phyloP scores from a whole-genome alignment of 2,113 vertebrate species.

The Symphodus melops region DNA sequence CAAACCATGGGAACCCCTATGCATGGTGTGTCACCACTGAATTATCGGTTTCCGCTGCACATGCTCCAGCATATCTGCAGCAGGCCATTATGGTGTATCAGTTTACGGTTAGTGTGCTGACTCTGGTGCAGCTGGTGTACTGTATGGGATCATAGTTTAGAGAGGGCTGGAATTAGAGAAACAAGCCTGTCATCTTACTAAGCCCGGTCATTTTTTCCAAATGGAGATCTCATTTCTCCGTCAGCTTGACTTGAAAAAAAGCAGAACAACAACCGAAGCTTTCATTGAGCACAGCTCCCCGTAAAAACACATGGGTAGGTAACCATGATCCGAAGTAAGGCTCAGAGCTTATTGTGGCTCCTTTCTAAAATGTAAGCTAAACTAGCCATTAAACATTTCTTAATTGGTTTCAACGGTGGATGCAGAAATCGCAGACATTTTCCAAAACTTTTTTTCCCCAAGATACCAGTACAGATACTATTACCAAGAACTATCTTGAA shows the following conservation, averaged over 20 bases:
- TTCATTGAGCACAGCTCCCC: constrained; percentile 8
- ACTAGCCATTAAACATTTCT: background rate
- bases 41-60: constrained; percentile 79
- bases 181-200: constrained; percentile 64
- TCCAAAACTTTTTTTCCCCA: background rate
- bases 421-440: background rate
- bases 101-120: constrained; percentile 74
- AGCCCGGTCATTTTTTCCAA: constrained; percentile 59
- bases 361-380: background rate
- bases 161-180: constrained; percentile 70
- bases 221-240: constrained; percentile 47
- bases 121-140: constrained; percentile 70
- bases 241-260: constrained; percentile 34
- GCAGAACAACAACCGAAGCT: constrained; percentile 9
- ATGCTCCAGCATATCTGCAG: constrained; percentile 76
- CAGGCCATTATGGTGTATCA: constrained; percentile 76
- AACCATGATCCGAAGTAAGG: background rate
- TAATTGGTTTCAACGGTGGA: too few species aligned
- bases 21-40: constrained; percentile 73
- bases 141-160: constrained; percentile 71
- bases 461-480: background rate
- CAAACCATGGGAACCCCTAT: constrained; percentile 73
- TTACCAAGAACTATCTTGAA: background rate
- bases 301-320: constrained; percentile 15
- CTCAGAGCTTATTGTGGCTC: background rate